These are phyloP conservation scores for Pelusios castaneus DNA, from an alignment of 2,113 vertebrate species.

Conservation along the genomic window DNA sequence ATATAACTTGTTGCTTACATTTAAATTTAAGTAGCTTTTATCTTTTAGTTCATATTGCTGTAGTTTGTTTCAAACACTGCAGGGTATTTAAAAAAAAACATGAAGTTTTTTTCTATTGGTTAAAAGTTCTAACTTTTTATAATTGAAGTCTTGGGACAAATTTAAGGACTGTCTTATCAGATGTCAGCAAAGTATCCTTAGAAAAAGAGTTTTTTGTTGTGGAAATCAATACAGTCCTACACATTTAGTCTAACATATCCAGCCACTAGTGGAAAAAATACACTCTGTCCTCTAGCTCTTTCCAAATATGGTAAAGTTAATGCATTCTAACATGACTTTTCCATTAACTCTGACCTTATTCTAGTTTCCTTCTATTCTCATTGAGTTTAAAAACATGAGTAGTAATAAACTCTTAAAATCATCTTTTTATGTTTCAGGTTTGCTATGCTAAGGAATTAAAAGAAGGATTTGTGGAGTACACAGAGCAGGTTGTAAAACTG, in stretches of 20 bases:
- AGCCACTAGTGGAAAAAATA: not conserved
- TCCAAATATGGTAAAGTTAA: not conserved
- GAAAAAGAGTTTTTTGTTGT: not conserved
- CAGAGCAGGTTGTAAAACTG: conserved; percentile 97
- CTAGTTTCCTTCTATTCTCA: not conserved
- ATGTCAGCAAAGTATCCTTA: not conserved
- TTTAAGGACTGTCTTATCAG: not conserved
- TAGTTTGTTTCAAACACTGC: not conserved
- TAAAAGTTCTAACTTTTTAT: not conserved
- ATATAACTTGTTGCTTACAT: not conserved
- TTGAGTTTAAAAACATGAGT: not conserved
- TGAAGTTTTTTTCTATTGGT: not conserved
- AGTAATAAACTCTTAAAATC: not conserved
- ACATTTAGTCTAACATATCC: not conserved
- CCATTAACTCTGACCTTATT: not conserved
- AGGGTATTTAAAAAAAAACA: not conserved
- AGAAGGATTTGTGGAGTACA: conserved; percentile 98
- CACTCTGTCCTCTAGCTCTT: not conserved
- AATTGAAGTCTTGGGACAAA: not conserved
- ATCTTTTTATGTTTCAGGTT: conserved; percentile 81
- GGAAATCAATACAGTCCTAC: not conserved
- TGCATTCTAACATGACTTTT: not conserved
- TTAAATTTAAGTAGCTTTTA: not conserved
- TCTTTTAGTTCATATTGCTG: not conserved
- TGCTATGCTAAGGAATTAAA: conserved; percentile 99